Evolutionary conservation across 2,113 vertebrate genomes (phyloP).

Genomic region (Dascyllus trimaculatus): DNA sequence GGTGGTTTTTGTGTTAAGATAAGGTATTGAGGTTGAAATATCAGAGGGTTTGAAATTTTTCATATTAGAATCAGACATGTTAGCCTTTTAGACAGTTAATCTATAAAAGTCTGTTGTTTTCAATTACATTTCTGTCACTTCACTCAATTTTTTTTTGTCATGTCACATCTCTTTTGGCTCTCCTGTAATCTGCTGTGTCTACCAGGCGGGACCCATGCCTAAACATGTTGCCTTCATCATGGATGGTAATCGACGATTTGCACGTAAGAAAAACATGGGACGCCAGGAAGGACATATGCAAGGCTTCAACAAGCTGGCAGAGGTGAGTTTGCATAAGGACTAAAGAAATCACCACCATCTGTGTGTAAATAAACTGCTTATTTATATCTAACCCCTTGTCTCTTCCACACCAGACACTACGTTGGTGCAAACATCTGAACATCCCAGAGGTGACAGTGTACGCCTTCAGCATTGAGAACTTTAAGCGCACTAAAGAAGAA

Average conservation of each 20-base stretch:
- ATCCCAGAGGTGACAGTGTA: constrained; percentile 97
- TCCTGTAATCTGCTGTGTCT: constrained; percentile 10
- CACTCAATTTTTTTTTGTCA: too few species aligned
- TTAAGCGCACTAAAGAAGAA: constrained; percentile 95
- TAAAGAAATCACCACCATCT: not conserved
- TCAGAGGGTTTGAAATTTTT: too few species aligned
- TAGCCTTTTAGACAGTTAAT: too few species aligned
- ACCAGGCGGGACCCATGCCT: constrained; percentile 95
- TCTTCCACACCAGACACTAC: constrained; percentile 86
- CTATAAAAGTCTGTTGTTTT: too few species aligned
- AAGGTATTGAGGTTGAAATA: not conserved
- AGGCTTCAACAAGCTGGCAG: constrained; percentile 96
- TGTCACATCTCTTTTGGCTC: not conserved
- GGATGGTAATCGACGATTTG: constrained; percentile 98
- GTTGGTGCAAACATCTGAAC: constrained; percentile 96
- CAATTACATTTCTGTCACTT: not conserved
- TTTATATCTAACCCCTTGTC: not conserved
- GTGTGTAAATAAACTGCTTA: not conserved
- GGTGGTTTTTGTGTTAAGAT: not conserved
- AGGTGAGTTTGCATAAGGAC: constrained; percentile 82
- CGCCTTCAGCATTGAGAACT: constrained; percentile 99
- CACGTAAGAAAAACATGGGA: constrained; percentile 91
- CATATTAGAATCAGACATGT: too few species aligned
- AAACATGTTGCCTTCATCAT: constrained; percentile 98
- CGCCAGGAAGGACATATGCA: constrained; percentile 93